Conservation (phyloP, 2,113 vertebrate genomes). For the Charina bottae region DNA sequence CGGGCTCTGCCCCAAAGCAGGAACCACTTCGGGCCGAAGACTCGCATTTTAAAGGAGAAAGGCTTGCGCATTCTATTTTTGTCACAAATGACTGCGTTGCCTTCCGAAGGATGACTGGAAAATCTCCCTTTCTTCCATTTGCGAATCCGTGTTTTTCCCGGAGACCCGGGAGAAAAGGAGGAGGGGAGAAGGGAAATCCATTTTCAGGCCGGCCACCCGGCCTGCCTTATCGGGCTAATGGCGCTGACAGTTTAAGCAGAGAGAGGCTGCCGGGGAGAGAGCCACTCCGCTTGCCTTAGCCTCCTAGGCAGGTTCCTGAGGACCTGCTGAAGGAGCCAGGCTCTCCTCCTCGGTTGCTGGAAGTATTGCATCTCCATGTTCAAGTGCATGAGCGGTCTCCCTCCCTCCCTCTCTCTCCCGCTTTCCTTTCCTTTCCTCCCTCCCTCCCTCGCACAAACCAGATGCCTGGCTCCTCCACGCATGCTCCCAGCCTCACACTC, state of each 20-base stretch:
- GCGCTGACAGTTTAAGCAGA: not conserved
- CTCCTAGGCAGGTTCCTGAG: not conserved
- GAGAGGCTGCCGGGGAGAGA: too few relatives aligned
- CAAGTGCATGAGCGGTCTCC: not conserved
- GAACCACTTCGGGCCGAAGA: not conserved
- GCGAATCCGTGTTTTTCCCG: not conserved
- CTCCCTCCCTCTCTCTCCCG: not conserved
- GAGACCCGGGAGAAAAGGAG: not conserved
- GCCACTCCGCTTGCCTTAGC: too few relatives aligned
- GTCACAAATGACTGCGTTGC: not conserved
- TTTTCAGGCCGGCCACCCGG: not conserved
- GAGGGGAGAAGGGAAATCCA: not conserved
- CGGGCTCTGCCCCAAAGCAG: not conserved
- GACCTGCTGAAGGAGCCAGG: not conserved
- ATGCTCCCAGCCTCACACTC: constrained; percentile 31
- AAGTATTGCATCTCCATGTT: not conserved
- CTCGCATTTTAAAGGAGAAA: not conserved
- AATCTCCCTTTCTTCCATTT: not conserved
- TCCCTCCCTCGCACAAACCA: constrained; percentile 4
- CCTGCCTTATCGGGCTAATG: not conserved
- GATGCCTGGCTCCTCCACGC: constrained; percentile 26
- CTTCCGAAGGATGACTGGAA: not conserved
- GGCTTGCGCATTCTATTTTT: not conserved
- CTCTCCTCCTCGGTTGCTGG: constrained; percentile 14
- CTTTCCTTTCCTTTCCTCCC: not conserved